Evolutionary conservation across 2,113 vertebrate species (phyloP).

Genomic region (Hippocampus guttulatus): DNA sequence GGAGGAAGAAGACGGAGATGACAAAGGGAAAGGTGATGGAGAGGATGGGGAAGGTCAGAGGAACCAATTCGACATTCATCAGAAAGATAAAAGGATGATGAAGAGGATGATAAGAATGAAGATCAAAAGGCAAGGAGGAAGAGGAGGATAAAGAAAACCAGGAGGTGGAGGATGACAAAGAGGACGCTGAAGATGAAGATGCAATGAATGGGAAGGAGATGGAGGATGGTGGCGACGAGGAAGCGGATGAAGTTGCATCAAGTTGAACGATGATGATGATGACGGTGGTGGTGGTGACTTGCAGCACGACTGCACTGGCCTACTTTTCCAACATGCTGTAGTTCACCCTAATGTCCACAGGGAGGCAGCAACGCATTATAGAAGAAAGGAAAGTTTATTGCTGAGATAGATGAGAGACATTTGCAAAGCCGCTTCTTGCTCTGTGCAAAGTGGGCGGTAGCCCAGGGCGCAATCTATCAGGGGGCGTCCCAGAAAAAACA

Average conservation of each 20-base stretch:
- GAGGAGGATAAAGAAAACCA: not conserved
- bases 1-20: not conserved
- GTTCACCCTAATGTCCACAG: constrained; percentile 34
- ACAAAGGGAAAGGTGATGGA: not conserved
- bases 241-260: not conserved
- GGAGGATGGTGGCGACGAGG: not conserved
- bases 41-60: not conserved
- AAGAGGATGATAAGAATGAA: not conserved
- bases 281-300: not conserved
- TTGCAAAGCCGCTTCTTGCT: no score
- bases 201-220: not conserved
- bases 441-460: no score
- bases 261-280: not conserved
- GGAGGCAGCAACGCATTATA: constrained; percentile 49
- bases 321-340: constrained; percentile 8
- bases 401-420: no score
- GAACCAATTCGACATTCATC: not conserved
- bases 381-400: not conserved
- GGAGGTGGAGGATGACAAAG: not conserved
- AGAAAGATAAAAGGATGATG: not conserved
- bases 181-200: not conserved
- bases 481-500: no score
- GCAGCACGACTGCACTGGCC: not conserved
- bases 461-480: no score
- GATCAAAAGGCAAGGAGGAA: not conserved